phyloP scores from a whole-genome alignment of 1,140 invertebrate genomes.

The Cheumatopsyche charites region DNA sequence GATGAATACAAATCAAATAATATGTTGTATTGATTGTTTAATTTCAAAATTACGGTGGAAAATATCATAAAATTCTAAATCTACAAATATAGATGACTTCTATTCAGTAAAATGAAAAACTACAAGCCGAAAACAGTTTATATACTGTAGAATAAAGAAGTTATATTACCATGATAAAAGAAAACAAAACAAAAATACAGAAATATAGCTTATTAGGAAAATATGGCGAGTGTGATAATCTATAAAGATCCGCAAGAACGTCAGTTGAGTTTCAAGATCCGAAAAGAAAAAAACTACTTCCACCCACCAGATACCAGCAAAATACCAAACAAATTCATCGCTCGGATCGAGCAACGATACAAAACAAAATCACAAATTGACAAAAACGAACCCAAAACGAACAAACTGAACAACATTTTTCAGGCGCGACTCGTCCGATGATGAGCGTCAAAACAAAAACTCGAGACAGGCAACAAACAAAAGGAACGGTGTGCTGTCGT shows the following conservation, averaged over 20 bases:
- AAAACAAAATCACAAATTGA: constrained; percentile 4
- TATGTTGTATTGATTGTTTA: too few relatives aligned
- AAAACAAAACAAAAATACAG: too few relatives aligned
- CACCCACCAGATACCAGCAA: constrained; percentile 29
- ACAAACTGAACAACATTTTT: neutral
- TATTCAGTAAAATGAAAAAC: too few relatives aligned
- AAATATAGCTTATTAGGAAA: neutral
- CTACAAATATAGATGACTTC: too few relatives aligned
- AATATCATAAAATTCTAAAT: too few relatives aligned
- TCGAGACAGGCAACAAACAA: constrained; percentile 63
- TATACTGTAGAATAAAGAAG: too few relatives aligned
- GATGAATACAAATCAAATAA: too few relatives aligned
- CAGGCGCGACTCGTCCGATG: constrained; percentile 4
- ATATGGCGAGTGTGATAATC: neutral
- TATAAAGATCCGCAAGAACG: neutral
- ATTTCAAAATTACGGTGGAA: too few relatives aligned
- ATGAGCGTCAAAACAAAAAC: constrained; percentile 58
- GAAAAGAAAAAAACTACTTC: too few relatives aligned
- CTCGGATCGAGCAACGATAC: neutral
- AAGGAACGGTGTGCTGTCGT: constrained; percentile 58
- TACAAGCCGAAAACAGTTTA: too few relatives aligned
- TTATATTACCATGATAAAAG: too few relatives aligned
- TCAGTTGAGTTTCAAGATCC: neutral
- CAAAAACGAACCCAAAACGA: constrained; percentile 16
- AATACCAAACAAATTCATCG: neutral